These are phyloP conservation scores for Antheraea yamamai DNA, from an alignment of 2,888 invertebrate genomes.

Conservation along the genomic window DNA sequence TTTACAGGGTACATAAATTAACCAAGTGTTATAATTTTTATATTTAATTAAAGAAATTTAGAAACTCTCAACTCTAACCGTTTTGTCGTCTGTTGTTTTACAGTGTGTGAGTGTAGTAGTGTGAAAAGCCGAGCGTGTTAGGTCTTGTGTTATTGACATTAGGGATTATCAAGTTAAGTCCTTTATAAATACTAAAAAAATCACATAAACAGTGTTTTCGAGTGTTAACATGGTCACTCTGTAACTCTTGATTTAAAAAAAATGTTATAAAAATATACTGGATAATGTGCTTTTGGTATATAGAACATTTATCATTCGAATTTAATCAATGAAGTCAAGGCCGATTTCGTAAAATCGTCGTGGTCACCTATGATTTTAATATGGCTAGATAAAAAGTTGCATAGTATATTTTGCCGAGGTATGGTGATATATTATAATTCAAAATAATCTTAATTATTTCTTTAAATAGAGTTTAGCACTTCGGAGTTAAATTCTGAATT, in stretches of 20 bases:
- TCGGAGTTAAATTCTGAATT: too few species aligned
- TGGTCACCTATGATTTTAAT: neutral
- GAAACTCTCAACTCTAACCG: too few species aligned
- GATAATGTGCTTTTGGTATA: neutral
- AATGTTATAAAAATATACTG: neutral
- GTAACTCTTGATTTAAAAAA: neutral
- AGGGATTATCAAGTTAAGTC: neutral
- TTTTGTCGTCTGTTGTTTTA: too few species aligned
- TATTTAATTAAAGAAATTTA: too few species aligned
- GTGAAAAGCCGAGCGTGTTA: too few species aligned
- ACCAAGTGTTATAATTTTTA: too few species aligned
- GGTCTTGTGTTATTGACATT: neutral
- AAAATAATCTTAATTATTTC: too few species aligned
- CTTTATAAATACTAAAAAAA: neutral
- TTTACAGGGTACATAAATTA: too few species aligned
- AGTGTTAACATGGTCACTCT: neutral
- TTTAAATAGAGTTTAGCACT: too few species aligned
- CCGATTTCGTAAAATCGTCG: neutral
- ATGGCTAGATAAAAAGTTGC: neutral
- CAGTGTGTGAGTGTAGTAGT: too few species aligned
- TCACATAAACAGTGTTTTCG: neutral
- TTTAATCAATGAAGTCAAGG: slow-evolving; percentile 4
- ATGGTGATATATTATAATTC: too few species aligned
- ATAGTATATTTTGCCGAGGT: too few species aligned
- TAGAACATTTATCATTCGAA: neutral